These are phyloP conservation scores for Pilophorus perplexus DNA, from an alignment of 2,888 invertebrate species.

Conservation along the genomic window DNA sequence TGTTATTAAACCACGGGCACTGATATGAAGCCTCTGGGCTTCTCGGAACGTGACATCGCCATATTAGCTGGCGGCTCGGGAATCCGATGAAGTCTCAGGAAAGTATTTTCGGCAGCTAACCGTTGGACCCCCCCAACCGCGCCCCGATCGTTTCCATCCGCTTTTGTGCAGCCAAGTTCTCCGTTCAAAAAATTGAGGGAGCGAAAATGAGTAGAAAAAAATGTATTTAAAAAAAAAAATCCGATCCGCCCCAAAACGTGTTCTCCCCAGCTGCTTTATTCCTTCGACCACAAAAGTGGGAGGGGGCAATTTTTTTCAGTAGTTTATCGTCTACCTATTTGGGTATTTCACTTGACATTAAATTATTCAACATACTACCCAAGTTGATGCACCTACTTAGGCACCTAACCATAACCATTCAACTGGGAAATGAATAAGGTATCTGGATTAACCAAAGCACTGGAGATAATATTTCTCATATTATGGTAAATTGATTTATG, in stretches of 20 bases:
- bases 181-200: not conserved
- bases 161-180: too few relatives aligned
- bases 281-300: not conserved
- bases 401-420: too few relatives aligned
- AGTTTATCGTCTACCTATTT: not conserved
- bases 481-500: too few relatives aligned
- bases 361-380: too few relatives aligned
- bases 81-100: not conserved
- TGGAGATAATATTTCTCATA: too few relatives aligned
- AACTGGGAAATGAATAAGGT: too few relatives aligned
- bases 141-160: not conserved
- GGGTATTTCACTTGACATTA: too few relatives aligned
- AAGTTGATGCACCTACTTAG: too few relatives aligned
- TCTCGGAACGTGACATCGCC: conserved; percentile 45
- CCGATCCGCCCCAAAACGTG: not conserved
- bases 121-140: not conserved
- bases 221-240: not conserved
- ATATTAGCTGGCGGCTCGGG: conserved; percentile 43
- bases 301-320: not conserved
- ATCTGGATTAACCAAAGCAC: too few relatives aligned
- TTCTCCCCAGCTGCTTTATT: not conserved
- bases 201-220: not conserved
- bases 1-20: conserved; percentile 24
- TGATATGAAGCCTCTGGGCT: conserved; percentile 34
- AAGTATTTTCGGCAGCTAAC: not conserved